Evolutionary conservation across 92 coral and sea anemone genomes (phyloP), one percentile per base, ranked within the genome.

Genomic region (Anthopleura xanthogrammica): DNA sequence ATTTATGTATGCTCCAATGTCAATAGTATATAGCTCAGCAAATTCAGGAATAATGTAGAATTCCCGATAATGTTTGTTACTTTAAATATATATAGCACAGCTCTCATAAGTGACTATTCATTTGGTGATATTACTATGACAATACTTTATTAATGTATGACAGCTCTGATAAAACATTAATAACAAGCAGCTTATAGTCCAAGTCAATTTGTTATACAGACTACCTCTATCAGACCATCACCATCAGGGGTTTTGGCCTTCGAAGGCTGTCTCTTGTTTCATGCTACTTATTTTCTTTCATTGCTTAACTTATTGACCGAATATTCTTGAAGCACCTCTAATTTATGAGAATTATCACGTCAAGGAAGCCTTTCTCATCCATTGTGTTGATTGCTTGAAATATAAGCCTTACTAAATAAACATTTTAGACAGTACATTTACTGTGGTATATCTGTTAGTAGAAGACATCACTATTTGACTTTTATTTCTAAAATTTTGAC

Each of bases 111-210:
- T 22, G n/a, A 81, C 62, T 70, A 81, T 81, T 81, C 66, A 66
- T 81, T 52, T 64, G 55, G 36, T 70, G 36, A 52, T 64, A 80
- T 64, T 80, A 80, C 41, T 81, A 70, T 71, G 42, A 58, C 66
- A 71, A 81, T 81, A 62, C 84, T 81, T 68, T 68, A 57, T 77
- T 81, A 68, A 81, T 81, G 77, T 24, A 66, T 68, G 84, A 70
- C 77, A 81, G 70, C 71, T 81, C 41, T 52, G 58, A 81, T 81
- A 75, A 81, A 81, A 81, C 65, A 81, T 81, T 81, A 43, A 81
- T 81, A 81, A 81, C 84, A 70, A 81, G 52, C 70, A 68, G 40
- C 73, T 70, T 71, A 24, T 17, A 81, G 56, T 70, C 43, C 39
- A 81, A 81, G 84, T 81, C 84, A 81, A 48, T 70, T 16, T 68